Conservation (phyloP, 2,113 vertebrate genomes). For the Pampusana beccarii region DNA sequence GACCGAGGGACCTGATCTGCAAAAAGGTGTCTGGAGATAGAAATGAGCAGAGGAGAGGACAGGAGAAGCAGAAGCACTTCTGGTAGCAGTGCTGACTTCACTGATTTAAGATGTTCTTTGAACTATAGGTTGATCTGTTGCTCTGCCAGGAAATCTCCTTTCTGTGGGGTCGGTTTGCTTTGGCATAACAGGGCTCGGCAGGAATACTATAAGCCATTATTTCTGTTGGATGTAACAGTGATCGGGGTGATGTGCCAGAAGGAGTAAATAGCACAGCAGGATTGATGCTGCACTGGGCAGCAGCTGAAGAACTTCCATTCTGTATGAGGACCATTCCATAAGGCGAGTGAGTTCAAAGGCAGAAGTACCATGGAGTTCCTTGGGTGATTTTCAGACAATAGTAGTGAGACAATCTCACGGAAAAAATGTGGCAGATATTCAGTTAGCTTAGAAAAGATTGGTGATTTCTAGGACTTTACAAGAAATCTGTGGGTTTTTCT, state of each 20-base stretch:
- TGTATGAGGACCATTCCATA: rapidly evolving
- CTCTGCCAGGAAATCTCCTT: not conserved
- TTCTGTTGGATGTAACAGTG: not conserved
- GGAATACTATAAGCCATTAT: not conserved
- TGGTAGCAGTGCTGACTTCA: not conserved
- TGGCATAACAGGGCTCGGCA: not conserved
- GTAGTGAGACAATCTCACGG: rapidly evolving
- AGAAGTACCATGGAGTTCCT: not conserved
- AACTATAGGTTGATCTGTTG: not conserved
- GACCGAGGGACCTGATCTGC: not conserved
- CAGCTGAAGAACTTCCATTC: not conserved
- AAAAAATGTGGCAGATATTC: not conserved
- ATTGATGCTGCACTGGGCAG: not conserved
- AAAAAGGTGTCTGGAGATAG: not conserved
- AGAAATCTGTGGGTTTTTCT: not conserved
- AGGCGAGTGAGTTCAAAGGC: not conserved
- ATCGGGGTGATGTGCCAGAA: not conserved
- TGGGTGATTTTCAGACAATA: not conserved
- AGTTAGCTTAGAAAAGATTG: not conserved
- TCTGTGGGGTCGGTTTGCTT: not conserved
- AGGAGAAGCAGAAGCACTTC: not conserved
- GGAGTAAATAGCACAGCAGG: not conserved
- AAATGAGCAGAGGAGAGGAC: not conserved
- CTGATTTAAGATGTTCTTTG: not conserved
- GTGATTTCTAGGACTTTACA: not conserved